Percentiles rank a stretch among this genome's conserved stretches.
phyloP scores from a whole-genome alignment of 2,113 vertebrate species.

The Antechinus flavipes region DNA sequence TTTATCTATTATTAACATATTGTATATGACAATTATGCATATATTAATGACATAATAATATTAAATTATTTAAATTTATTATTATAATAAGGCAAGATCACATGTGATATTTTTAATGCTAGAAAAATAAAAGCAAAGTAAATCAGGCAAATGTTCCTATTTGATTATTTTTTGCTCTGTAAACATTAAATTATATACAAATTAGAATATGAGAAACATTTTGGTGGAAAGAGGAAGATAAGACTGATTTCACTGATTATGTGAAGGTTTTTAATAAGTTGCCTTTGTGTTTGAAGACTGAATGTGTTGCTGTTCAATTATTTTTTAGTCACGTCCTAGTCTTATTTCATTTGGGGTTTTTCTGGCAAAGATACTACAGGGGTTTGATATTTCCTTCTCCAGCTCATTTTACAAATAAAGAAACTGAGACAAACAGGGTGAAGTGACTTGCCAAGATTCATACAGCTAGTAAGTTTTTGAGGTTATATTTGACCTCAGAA shows the following conservation, averaged over 20 bases:
- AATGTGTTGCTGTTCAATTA: not conserved
- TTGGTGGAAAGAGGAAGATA: not conserved
- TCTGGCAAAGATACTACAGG: not conserved
- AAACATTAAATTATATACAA: slow-evolving; percentile 76
- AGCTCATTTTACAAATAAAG: not conserved
- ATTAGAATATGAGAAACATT: slow-evolving; percentile 33
- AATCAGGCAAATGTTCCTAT: slow-evolving; percentile 56
- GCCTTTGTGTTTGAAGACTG: not conserved
- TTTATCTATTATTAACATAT: too few relatives aligned
- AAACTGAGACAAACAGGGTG: not conserved
- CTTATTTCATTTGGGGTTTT: not conserved
- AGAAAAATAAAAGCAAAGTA: slow-evolving; percentile 70
- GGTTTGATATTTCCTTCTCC: not conserved
- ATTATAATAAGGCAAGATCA: slow-evolving; percentile 79
- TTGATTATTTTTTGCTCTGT: slow-evolving; percentile 70
- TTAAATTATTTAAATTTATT: slow-evolving; percentile 65
- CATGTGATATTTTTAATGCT: slow-evolving; percentile 80
- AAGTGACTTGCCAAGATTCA: not conserved
- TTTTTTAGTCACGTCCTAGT: not conserved
- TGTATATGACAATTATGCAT: too few relatives aligned
- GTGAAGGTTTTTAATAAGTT: not conserved
- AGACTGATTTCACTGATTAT: not conserved
- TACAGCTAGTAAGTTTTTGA: not conserved
- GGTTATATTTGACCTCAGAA: not conserved
- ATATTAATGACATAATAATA: too few relatives aligned